Evolutionary conservation across 2,797 vertebrate genomes (phyloP).

Genomic region (Loriculus beryllinus): DNA sequence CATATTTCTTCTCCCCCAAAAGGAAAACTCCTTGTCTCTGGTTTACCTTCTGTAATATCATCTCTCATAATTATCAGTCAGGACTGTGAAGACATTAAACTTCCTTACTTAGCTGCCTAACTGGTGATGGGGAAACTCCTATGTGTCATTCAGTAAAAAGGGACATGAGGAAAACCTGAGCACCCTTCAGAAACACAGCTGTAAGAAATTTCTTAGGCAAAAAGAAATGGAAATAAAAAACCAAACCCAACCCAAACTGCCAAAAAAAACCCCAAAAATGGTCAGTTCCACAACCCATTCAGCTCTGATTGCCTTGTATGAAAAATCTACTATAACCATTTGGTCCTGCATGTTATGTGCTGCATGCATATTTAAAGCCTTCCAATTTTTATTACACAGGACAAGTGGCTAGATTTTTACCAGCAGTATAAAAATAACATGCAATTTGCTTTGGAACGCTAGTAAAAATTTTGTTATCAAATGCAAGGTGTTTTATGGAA

Average conservation of each 20-base stretch:
- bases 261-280: fast-evolving
- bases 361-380: slow-evolving; percentile 4
- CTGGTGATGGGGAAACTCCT: neutral
- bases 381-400: neutral
- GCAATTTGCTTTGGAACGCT: neutral
- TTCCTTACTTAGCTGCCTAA: neutral
- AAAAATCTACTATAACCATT: neutral
- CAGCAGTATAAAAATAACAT: neutral
- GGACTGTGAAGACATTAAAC: neutral
- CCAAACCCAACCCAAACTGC: neutral
- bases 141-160: fast-evolving
- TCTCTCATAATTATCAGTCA: neutral
- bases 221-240: neutral
- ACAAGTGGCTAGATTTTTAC: slow-evolving; percentile 17
- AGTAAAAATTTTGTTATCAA: neutral
- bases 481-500: slow-evolving; percentile 16
- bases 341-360: neutral
- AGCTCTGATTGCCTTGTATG: neutral
- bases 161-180: neutral
- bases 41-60: neutral
- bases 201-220: neutral
- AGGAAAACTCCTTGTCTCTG: neutral
- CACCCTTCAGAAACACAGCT: neutral
- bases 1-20: neutral
- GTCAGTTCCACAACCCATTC: neutral